Evolutionary conservation across 2,797 vertebrate genomes (phyloP).

Genomic region (Geotria australis): DNA sequence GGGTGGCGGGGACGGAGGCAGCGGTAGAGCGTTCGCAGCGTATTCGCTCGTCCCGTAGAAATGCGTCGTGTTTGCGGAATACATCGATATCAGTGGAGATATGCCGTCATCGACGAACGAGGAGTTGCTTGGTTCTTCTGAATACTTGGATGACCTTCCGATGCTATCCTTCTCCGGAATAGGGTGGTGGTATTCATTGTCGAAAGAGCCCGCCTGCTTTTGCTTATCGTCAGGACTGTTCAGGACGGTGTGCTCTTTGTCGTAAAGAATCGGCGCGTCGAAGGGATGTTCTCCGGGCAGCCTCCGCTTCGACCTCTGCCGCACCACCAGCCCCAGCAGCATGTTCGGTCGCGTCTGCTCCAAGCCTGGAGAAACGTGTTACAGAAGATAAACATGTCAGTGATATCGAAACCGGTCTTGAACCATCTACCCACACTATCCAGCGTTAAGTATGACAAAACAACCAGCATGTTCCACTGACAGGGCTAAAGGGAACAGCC

Average conservation of each 20-base stretch:
- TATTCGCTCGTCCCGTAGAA: too few relatives aligned
- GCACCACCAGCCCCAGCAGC: slow-evolving; percentile 76
- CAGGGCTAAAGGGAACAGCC: too few relatives aligned
- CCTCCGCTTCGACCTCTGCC: slow-evolving; percentile 59
- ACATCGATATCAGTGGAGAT: neutral
- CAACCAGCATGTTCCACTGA: too few relatives aligned
- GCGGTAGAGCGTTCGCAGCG: too few relatives aligned
- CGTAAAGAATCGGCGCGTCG: neutral
- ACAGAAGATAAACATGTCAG: too few relatives aligned
- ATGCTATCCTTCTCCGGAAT: neutral
- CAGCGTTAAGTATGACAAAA: too few relatives aligned
- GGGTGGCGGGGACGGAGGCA: neutral
- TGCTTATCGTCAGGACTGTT: too few relatives aligned
- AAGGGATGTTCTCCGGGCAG: slow-evolving; percentile 4
- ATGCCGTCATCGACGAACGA: too few relatives aligned
- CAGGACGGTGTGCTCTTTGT: neutral
- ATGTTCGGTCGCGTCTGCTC: slow-evolving; percentile 68
- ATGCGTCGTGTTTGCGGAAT: neutral
- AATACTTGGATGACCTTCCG: too few relatives aligned
- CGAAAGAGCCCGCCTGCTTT: neutral
- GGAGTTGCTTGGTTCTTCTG: too few relatives aligned
- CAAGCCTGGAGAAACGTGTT: slow-evolving; percentile 24
- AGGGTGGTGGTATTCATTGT: neutral
- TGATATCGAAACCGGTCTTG: too few relatives aligned
- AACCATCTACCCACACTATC: too few relatives aligned